Conservation (phyloP, 2,113 vertebrate species). For the Seriola rivoliana region DNA sequence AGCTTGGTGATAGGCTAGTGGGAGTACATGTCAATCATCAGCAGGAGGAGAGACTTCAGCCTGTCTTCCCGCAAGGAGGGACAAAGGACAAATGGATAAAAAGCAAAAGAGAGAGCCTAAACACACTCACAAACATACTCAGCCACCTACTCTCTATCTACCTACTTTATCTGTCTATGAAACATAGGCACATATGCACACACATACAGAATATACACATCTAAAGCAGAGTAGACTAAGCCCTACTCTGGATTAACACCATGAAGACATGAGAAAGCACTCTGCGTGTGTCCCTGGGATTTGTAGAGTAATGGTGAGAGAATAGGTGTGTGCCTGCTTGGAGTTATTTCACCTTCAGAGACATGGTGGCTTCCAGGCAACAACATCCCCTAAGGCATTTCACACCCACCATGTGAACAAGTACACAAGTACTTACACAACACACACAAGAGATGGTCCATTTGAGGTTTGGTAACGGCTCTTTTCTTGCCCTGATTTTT, state of each 20-base stretch:
- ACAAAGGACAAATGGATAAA: slow-evolving; percentile 32
- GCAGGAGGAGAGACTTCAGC: background rate
- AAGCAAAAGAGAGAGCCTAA: background rate
- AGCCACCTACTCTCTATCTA: background rate
- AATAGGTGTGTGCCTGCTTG: slow-evolving; percentile 66
- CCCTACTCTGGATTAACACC: slow-evolving; percentile 67
- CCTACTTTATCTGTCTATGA: slow-evolving; percentile 2
- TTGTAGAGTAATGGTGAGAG: slow-evolving; percentile 72
- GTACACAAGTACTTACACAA: slow-evolving; percentile 36
- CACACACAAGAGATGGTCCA: slow-evolving; percentile 17
- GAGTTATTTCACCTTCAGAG: slow-evolving; percentile 80
- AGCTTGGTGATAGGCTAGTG: slow-evolving; percentile 10
- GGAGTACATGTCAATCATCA: slow-evolving; percentile 36
- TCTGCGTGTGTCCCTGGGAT: slow-evolving; percentile 65
- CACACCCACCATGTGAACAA: slow-evolving; percentile 68
- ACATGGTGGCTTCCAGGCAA: slow-evolving; percentile 74
- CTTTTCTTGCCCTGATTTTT: slow-evolving; percentile 54
- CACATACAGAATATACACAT: slow-evolving; percentile 6
- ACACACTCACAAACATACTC: background rate
- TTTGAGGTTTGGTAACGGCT: slow-evolving; percentile 31
- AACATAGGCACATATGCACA: slow-evolving; percentile 30
- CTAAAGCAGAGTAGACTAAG: slow-evolving; percentile 42
- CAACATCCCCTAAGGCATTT: slow-evolving; percentile 62
- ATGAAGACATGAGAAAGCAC: slow-evolving; percentile 80
- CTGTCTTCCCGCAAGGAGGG: background rate